phyloP scores from a whole-genome alignment of 2,888 invertebrate species.

The Smittia sp. region DNA sequence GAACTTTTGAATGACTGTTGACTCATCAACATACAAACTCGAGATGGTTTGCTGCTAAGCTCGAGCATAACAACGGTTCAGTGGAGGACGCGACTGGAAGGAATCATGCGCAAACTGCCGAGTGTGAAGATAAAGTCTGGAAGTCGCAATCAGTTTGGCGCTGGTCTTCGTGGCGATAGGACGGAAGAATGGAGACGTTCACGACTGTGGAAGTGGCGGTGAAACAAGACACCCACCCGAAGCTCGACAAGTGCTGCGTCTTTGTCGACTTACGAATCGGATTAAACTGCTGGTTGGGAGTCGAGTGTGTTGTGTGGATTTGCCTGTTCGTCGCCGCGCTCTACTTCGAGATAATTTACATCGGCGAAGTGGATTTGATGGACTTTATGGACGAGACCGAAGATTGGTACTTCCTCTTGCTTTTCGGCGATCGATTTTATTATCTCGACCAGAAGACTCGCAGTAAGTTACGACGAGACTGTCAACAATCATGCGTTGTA shows the following conservation, averaged over 20 bases:
- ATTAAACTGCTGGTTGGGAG: neutral
- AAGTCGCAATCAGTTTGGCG: neutral
- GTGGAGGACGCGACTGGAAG: neutral
- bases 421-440: neutral
- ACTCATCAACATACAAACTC: neutral
- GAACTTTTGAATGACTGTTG: neutral
- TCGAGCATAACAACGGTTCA: neutral
- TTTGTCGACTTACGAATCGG: neutral
- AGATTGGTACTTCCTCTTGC: neutral
- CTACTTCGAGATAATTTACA: neutral
- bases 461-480: constrained; percentile 4
- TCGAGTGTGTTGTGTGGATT: constrained; percentile 16
- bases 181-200: neutral
- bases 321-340: neutral
- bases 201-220: neutral
- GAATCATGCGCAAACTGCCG: neutral
- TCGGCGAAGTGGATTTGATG: neutral
- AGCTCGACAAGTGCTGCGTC: constrained; percentile 15
- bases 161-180: neutral
- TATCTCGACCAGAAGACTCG: neutral
- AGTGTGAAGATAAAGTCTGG: neutral
- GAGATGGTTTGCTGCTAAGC: too few species aligned
- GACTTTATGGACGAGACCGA: constrained; percentile 7
- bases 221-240: constrained; percentile 10
- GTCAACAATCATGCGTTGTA: neutral